phyloP scores from a whole-genome alignment of 1,140 invertebrate genomes.

The Leptopilina clavipes region DNA sequence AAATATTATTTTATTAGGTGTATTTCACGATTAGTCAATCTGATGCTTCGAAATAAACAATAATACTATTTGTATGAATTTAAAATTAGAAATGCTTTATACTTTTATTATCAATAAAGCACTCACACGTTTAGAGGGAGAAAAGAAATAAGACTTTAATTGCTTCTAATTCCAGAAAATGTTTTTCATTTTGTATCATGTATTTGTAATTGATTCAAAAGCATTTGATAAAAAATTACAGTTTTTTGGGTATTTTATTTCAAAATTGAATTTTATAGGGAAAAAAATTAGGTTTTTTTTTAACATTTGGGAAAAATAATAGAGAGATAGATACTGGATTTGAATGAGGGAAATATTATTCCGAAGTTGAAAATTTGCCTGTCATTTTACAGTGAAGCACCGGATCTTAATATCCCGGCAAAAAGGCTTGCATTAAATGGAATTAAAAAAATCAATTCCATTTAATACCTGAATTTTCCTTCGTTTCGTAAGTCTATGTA shows the following conservation, averaged over 20 bases:
- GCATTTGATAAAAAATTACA: too few relatives aligned
- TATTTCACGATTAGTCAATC: constrained; percentile 12
- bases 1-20: constrained; percentile 28
- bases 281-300: too few relatives aligned
- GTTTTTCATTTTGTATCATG: not conserved
- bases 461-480: too few relatives aligned
- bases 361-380: not conserved
- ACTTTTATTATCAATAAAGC: not conserved
- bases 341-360: not conserved
- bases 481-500: too few relatives aligned
- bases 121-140: not conserved
- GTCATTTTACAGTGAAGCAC: constrained; percentile 33
- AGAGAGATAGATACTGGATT: not conserved
- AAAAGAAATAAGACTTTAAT: not conserved
- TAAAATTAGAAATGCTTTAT: not conserved
- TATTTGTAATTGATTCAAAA: too few relatives aligned
- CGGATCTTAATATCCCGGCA: constrained; percentile 37
- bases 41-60: not conserved
- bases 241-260: too few relatives aligned
- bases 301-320: not conserved
- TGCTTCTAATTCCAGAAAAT: not conserved
- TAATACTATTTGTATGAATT: not conserved
- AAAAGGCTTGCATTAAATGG: too few relatives aligned
- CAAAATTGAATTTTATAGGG: too few relatives aligned
- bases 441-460: too few relatives aligned